Percentiles rank a stretch among this genome's conserved stretches.
Conservation (phyloP, 2,113 vertebrate species). For the Pseudorectes ferrugineus region DNA sequence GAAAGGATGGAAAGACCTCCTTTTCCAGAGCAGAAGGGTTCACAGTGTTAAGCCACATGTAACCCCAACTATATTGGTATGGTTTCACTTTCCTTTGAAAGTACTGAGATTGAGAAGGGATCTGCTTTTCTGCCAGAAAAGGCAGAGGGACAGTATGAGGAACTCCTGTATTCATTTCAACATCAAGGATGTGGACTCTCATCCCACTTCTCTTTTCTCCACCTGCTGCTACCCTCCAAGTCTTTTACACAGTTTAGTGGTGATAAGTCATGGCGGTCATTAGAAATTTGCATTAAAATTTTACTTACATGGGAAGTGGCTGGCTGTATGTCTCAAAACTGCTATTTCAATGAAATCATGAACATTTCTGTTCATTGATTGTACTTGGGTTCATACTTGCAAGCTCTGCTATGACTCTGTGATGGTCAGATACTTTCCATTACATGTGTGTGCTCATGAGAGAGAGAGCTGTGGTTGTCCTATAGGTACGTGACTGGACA, state of each 20-base stretch:
- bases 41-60: background rate
- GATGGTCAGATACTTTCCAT: background rate
- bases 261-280: background rate
- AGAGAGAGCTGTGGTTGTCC: background rate
- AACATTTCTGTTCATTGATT: background rate
- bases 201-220: constrained; percentile 27
- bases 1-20: background rate
- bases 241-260: background rate
- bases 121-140: background rate
- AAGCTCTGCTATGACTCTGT: background rate
- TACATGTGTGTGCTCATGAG: background rate
- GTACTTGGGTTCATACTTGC: background rate
- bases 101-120: background rate
- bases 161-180: constrained; percentile 10
- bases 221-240: background rate
- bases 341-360: background rate
- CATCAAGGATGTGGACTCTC: background rate
- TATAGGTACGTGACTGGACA: background rate
- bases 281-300: constrained; percentile 1
- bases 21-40: background rate
- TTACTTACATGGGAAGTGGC: background rate
- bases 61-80: background rate
- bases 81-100: background rate
- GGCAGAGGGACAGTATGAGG: background rate
- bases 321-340: background rate